Percentiles rank a stretch among this genome's conserved stretches.
Evolutionary conservation across 2,797 vertebrate species (phyloP).

Genomic region (Hydrolagus colliei): DNA sequence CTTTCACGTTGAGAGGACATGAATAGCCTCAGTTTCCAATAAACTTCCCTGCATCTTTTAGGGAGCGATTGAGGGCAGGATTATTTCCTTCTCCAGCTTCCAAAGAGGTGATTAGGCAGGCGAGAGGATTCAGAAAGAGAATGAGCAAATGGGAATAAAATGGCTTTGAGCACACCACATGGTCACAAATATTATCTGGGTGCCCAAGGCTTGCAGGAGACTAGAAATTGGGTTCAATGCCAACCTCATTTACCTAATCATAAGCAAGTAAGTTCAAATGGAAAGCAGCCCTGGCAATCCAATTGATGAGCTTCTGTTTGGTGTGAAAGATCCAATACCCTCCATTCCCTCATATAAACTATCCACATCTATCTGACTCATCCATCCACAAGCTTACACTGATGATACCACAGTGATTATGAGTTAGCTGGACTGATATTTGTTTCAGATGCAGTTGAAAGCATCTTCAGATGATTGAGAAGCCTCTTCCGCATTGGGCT

Average conservation of each 20-base stretch:
- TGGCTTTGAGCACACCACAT: not conserved
- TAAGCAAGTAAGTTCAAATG: not conserved
- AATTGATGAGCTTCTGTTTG: not conserved
- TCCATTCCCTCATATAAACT: not conserved
- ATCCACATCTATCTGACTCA: not conserved
- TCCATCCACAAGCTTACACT: not conserved
- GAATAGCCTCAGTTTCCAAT: not conserved
- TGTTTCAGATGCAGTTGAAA: not conserved
- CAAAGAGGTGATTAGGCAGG: too few species aligned
- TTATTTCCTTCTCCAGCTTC: not conserved
- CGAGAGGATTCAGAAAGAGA: not conserved
- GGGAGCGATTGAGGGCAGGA: not conserved
- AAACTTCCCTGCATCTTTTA: not conserved
- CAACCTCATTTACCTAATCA: not conserved
- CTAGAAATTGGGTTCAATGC: not conserved
- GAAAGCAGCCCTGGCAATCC: not conserved
- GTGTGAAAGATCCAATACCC: not conserved
- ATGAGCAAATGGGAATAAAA: not conserved
- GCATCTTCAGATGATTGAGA: not conserved
- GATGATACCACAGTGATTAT: not conserved
- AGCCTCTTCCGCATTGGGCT: not conserved
- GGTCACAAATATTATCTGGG: not conserved
- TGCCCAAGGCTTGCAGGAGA: not conserved
- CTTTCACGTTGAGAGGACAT: too few species aligned
- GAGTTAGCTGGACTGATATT: not conserved